phyloP scores from a whole-genome alignment of 2,113 vertebrate genomes.

The Nibea albiflora region DNA sequence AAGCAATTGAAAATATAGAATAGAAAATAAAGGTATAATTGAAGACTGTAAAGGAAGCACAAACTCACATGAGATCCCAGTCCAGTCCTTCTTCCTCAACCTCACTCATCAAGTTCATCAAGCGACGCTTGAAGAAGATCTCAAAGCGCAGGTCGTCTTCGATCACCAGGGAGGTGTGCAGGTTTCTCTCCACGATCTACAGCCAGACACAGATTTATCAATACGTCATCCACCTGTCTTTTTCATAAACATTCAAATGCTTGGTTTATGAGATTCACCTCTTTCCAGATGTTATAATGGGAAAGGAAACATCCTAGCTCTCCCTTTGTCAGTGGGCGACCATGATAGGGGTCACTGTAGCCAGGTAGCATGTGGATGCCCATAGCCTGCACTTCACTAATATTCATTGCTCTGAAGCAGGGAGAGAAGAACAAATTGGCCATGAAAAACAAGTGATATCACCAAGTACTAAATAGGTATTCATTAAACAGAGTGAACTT shows the following conservation, averaged over 20 bases:
- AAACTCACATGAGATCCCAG: slow-evolving; percentile 93
- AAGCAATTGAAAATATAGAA: background rate
- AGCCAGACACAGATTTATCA: slow-evolving; percentile 7
- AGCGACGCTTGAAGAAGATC: slow-evolving; percentile 93
- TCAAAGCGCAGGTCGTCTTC: slow-evolving; percentile 95
- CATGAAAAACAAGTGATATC: background rate
- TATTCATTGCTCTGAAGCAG: slow-evolving; percentile 88
- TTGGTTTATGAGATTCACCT: slow-evolving; percentile 81
- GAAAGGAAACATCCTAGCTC: slow-evolving; percentile 96
- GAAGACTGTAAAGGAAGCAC: background rate
- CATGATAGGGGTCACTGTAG: slow-evolving; percentile 94
- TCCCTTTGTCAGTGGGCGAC: slow-evolving; percentile 91
- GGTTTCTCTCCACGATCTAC: slow-evolving; percentile 85
- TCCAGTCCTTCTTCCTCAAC: slow-evolving; percentile 84
- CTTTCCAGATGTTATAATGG: slow-evolving; percentile 92
- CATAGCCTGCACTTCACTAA: slow-evolving; percentile 86
- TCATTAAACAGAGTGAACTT: slow-evolving; percentile 62
- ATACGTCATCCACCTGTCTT: background rate
- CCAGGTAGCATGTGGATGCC: slow-evolving; percentile 93
- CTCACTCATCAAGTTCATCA: slow-evolving; percentile 90
- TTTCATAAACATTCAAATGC: slow-evolving; percentile 82
- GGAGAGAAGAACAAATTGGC: slow-evolving; percentile 1
- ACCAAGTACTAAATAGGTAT: background rate
- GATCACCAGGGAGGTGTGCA: slow-evolving; percentile 87
- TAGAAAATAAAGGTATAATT: background rate